Base-by-base conservation (phyloP, 2,113 vertebrate species). In the Lophura nycthemera region DNA sequence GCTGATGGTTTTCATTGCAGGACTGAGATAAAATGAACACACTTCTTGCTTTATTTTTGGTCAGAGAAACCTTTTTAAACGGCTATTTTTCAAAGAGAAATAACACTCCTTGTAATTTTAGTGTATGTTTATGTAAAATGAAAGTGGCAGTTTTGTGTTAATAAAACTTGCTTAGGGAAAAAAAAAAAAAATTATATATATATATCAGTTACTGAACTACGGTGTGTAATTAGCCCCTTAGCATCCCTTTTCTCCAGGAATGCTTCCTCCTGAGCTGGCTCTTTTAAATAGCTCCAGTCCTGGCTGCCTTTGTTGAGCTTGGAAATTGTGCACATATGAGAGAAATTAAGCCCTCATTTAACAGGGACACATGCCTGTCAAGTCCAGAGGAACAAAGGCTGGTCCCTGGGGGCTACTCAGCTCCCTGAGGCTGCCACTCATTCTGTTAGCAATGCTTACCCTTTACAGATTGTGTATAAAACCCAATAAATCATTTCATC, bases 361-460 rank as follows among this genome's bases (percentile, higher is more conserved):
- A 97, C 98, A 98, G 98, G 98, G 98, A 99, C 98, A 99, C 98
- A 98, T 98, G 98, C 98, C 98, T 99, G 98, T 99, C 98, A 99
- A 98, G 98, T 98, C 98, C 97, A 95, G 97, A 97, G 98, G 98
- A 98, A 98, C 98, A 98, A 98, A 98, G 98, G 95, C 98, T 96
- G 83, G 96, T 98, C 98, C 97, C 98, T 95, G 86, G 98, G 98
- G 98, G 95, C 98, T 96, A 96, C 93, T 98, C 97, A 97, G 97
- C 96, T 97, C 97, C 97, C 97, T 92, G 87, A 98, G 98, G 96
- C 98, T 98, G 98, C 97, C 98, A 98, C 97, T 98, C 97, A 98
- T 97, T 98, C 98, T 97, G 97, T 98, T 98, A 98, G 98, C 97
- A 98, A 97, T 97, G 97, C 97, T 98, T 98, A 98, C 93, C 96